These are phyloP conservation scores for Dromococcyx pavoninus DNA, from an alignment of 2,797 vertebrate species.

Conservation along the genomic window DNA sequence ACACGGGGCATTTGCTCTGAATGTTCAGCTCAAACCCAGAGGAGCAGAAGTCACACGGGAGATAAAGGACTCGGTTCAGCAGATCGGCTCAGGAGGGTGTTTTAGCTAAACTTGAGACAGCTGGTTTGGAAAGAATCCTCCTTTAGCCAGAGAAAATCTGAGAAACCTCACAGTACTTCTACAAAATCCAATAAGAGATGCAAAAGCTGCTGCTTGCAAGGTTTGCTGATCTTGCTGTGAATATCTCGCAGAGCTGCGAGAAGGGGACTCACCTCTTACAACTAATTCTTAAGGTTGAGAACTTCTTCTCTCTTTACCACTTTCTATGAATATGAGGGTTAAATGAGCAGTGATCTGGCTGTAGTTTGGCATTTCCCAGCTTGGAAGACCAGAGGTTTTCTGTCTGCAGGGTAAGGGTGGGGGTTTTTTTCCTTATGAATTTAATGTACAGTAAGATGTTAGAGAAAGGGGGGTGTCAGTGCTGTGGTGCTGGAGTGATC, in stretches of 20 bases:
- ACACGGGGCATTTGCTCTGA: accelerated
- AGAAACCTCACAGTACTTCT: not conserved
- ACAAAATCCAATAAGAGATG: not conserved
- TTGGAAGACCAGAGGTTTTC: not conserved
- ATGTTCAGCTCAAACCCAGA: not conserved
- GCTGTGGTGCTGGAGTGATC: not conserved
- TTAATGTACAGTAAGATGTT: accelerated
- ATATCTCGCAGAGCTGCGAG: not conserved
- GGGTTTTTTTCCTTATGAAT: not conserved
- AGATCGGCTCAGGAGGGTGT: not conserved
- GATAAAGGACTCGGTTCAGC: not conserved
- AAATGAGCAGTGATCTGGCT: conserved; percentile 18
- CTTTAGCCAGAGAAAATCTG: not conserved
- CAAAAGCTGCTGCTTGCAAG: not conserved
- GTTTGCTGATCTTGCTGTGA: conserved; percentile 13
- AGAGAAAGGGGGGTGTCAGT: not conserved
- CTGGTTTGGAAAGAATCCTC: not conserved
- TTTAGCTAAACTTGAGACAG: not conserved
- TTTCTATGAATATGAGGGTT: not conserved
- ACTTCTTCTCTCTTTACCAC: not conserved
- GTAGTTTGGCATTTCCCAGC: not conserved
- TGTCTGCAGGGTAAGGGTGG: not conserved
- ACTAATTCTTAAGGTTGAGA: not conserved
- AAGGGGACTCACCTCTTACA: not conserved
- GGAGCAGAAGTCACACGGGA: not conserved